Evolutionary conservation across 2,888 invertebrate genomes (phyloP).

Genomic region (Charanyca ferruginea): DNA sequence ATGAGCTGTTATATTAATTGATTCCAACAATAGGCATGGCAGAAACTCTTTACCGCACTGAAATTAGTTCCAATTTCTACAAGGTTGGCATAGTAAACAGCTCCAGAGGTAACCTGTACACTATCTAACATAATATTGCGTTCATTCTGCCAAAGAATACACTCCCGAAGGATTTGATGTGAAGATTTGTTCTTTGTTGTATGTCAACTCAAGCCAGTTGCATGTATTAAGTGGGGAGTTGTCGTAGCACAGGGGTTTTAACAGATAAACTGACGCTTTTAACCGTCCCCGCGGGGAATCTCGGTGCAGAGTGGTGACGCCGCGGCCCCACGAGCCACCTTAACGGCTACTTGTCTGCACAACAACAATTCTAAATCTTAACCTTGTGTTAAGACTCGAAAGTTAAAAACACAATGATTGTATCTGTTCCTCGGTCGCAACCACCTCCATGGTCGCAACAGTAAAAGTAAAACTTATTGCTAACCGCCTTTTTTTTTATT

Average conservation of each 20-base stretch:
- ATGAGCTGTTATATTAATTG: no score
- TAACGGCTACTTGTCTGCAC: conserved; percentile 62
- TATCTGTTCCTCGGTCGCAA: conserved; percentile 31
- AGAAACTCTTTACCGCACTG: no score
- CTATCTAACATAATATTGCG: no score
- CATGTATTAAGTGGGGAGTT: conserved; percentile 60
- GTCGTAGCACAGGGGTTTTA: conserved; percentile 66
- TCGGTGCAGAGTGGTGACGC: conserved; percentile 68
- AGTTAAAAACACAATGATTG: conserved; percentile 24
- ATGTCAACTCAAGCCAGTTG: conserved; percentile 34
- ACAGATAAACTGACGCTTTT: conserved; percentile 70
- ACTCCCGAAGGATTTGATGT: no score
- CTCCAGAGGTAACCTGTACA: no score
- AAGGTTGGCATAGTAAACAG: no score
- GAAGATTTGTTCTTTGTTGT: background rate
- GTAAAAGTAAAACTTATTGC: conserved; percentile 11
- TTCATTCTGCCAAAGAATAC: no score
- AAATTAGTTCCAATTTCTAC: no score
- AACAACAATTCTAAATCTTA: conserved; percentile 55
- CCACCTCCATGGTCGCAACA: conserved; percentile 20
- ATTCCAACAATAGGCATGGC: no score
- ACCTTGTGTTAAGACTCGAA: conserved; percentile 23
- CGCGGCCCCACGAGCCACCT: conserved; percentile 62
- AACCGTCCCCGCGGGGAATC: conserved; percentile 75
- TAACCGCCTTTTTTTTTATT: conserved; percentile 9